phyloP scores from a whole-genome alignment of 2,113 vertebrate genomes.

The Erythrocercus mccallii region DNA sequence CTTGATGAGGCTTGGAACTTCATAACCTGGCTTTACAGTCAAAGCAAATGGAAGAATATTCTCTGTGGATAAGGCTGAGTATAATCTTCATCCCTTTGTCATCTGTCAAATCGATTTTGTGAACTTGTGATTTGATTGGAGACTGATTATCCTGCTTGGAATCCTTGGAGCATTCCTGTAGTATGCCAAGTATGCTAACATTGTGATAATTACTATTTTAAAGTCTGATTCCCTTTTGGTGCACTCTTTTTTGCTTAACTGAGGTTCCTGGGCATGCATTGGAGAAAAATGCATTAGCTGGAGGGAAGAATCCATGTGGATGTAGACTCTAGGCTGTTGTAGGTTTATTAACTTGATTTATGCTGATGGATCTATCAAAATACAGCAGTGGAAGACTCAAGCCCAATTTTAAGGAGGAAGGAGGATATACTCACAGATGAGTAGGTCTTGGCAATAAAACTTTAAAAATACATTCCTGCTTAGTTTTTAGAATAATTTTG shows the following conservation, averaged over 20 bases:
- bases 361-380: background rate
- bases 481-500: conserved; percentile 17
- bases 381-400: background rate
- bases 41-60: background rate
- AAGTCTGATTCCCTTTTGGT: background rate
- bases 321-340: background rate
- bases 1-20: background rate
- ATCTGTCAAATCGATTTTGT: background rate
- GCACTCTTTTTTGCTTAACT: background rate
- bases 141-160: background rate
- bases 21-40: background rate
- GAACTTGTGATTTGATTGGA: background rate
- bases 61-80: background rate
- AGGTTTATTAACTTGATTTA: background rate
- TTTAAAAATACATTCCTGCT: background rate
- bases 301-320: background rate
- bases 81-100: background rate
- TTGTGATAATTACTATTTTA: background rate
- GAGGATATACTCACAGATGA: background rate
- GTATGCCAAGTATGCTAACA: background rate
- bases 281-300: background rate
- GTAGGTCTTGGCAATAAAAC: background rate
- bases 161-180: background rate
- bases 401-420: background rate
- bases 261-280: background rate